Evolutionary conservation across 2,888 invertebrate genomes (phyloP), one percentile per base, ranked within the genome.

Genomic region (Phaonia tiefii): DNA sequence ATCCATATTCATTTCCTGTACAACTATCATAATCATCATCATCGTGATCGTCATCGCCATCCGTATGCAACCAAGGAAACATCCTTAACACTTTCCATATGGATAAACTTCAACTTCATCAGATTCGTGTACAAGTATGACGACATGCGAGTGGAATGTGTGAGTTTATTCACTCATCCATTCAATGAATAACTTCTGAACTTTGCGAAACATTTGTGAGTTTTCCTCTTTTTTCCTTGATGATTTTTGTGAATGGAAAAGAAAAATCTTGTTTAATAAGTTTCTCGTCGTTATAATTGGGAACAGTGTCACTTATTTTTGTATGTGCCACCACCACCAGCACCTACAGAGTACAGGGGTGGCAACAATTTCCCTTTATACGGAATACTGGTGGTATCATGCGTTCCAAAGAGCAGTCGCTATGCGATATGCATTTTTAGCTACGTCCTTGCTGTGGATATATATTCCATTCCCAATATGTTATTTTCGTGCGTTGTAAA

Each of bases 191-290:
- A 5, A 42, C 42, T 63, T 42, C 13, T 11, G 22, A 60, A 63
- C 42, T 63, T 20, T 13, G 11, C 13, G 63, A 42, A 42, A 63
- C 20, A 22, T 63, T 42, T 63, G 22, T 39, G 17, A 17, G 22
- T 63, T 63, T 63, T 22, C 42, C 22, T 22, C 42, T 63, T 63
- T 22, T 22, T 42, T 22, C 42, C 42, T 7, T 20, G 20, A 11
- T 17, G 11, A 22, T 31, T 20, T 39, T 60, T 15, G 39, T 60
- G 31, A 60, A 17, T 60, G 60, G 39, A 60, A 42, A 42, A 63
- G 42, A 63, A 63, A 31, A 63, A 63, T 63, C 63, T 63, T 63
- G 3, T 63, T 63, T 22, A 63, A 63, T 63, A 63, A 63, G 63
- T 63, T 63, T 63, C 42, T 63, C 22, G 63, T 63, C 22, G 63